Conservation (phyloP, 1,140 invertebrate species). For the Galleria mellonella region DNA sequence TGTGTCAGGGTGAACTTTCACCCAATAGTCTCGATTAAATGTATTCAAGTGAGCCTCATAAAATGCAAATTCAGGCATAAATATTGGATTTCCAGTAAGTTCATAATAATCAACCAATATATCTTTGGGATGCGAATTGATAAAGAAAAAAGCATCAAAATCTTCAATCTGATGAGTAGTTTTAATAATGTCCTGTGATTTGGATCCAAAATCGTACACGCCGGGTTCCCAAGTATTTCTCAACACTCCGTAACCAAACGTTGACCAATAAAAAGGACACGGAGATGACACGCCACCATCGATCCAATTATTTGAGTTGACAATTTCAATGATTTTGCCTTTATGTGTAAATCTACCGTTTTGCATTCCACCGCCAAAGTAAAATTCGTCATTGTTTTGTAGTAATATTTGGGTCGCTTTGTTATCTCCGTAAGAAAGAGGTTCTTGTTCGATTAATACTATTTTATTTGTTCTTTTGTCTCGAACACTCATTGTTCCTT, state of each 20-base stretch:
- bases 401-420: conserved; percentile 30
- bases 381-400: conserved; percentile 46
- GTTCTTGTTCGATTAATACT: conserved; percentile 32
- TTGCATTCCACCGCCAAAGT: conserved; percentile 63
- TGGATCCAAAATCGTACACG: conserved; percentile 46
- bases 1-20: conserved; percentile 31
- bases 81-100: conserved; percentile 49
- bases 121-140: conserved; percentile 37
- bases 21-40: conserved; percentile 66
- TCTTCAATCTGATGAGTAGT: conserved; percentile 32
- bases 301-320: conserved; percentile 51
- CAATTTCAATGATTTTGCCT: conserved; percentile 47
- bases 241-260: conserved; percentile 51
- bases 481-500: conserved; percentile 34
- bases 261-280: conserved; percentile 60
- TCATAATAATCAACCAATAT: conserved; percentile 59
- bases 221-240: conserved; percentile 58
- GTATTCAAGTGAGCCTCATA: conserved; percentile 62
- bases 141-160: conserved; percentile 55
- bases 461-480: conserved; percentile 40
- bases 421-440: conserved; percentile 32
- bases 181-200: conserved; percentile 22
- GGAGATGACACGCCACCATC: conserved; percentile 58
- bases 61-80: conserved; percentile 57
- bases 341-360: conserved; percentile 62